These are phyloP conservation scores for Calypte anna DNA, from an alignment of 2,113 vertebrate genomes.

Conservation along the genomic window DNA sequence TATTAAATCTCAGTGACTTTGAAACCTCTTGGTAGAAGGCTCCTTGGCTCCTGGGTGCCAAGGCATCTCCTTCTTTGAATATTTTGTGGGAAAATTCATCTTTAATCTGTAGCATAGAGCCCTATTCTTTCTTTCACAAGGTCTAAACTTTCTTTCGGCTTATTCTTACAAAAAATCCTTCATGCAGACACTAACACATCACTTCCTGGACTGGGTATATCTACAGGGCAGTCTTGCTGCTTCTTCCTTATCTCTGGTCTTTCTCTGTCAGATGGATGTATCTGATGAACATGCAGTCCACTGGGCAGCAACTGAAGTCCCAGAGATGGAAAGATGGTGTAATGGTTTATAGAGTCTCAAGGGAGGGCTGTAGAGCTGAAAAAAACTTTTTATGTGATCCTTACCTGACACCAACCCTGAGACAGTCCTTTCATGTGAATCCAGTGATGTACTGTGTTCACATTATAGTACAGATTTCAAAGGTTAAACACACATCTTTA, in stretches of 20 bases:
- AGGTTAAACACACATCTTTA: neutral
- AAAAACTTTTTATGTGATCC: neutral
- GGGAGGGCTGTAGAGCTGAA: neutral
- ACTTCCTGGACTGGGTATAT: neutral
- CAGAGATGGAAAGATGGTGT: neutral
- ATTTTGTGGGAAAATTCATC: neutral
- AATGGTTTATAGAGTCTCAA: fast-evolving
- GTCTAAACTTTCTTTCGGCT: neutral
- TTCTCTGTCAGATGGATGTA: neutral
- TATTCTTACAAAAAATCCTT: neutral
- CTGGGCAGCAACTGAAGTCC: neutral
- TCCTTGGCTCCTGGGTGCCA: neutral
- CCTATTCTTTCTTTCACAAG: neutral
- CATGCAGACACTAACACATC: neutral
- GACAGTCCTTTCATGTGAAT: fast-evolving
- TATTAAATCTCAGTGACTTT: neutral
- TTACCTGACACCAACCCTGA: neutral
- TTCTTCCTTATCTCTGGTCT: neutral
- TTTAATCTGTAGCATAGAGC: neutral
- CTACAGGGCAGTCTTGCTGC: neutral
- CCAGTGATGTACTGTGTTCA: neutral
- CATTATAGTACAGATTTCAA: fast-evolving
- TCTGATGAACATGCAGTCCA: neutral
- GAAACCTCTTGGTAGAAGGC: neutral
- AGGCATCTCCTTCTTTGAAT: neutral